Evolutionary conservation across 1,140 invertebrate species (phyloP).

Genomic region (Pseudomyrmex concolor): DNA sequence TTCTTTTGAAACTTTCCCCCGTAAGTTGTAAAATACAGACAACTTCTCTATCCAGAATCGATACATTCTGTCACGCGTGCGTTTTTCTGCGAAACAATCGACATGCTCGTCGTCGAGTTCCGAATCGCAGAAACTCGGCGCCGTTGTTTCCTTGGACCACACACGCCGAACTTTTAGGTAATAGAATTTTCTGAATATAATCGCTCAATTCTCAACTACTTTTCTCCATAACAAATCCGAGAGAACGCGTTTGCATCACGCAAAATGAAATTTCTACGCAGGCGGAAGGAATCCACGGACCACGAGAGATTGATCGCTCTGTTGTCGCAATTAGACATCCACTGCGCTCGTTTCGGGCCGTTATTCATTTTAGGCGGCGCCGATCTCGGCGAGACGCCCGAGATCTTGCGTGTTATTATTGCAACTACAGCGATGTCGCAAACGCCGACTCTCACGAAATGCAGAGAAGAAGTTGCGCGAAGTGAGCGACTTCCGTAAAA

Average conservation of each 20-base stretch:
- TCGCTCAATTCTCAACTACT: no score
- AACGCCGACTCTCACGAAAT: neutral
- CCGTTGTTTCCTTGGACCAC: neutral
- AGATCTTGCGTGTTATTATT: conserved; percentile 26
- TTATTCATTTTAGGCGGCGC: conserved; percentile 52
- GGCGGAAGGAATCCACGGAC: neutral
- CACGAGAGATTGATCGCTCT: conserved; percentile 31
- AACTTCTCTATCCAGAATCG: no score
- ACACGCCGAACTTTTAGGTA: neutral
- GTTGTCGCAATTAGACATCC: conserved; percentile 25
- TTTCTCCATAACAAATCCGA: conserved; percentile 5
- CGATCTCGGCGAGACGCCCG: conserved; percentile 19
- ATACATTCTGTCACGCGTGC: no score
- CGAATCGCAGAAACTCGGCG: neutral
- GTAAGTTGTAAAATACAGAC: no score
- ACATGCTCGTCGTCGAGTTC: no score
- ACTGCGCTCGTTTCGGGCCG: neutral
- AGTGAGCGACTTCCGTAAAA: no score
- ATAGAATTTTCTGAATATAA: conserved; percentile 25
- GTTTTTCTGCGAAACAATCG: no score
- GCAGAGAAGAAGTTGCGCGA: no score
- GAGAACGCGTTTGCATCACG: neutral
- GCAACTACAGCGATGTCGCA: conserved; percentile 24
- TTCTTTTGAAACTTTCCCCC: neutral
- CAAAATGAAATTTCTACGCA: conserved; percentile 13